phyloP scores from a whole-genome alignment of 2,888 invertebrate genomes.

The Drosophila stalkeri region DNA sequence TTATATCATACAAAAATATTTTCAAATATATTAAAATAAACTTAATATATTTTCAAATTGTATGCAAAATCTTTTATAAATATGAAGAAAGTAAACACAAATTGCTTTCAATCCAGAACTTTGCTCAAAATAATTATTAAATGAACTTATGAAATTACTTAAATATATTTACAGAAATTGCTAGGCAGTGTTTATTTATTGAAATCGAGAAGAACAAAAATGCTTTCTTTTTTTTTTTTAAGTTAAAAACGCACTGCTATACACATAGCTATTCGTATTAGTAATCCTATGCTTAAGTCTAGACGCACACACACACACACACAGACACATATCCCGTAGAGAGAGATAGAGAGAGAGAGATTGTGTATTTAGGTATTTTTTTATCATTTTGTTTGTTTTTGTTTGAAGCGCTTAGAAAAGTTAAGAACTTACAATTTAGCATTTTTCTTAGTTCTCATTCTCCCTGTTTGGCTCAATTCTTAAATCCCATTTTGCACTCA shows the following conservation, averaged over 20 bases:
- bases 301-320: conserved; percentile 39
- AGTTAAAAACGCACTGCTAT: conserved; percentile 34
- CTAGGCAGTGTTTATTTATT: conserved; percentile 40
- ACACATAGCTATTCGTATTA: conserved; percentile 43
- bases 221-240: neutral
- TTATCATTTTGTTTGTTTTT: conserved; percentile 16
- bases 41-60: neutral
- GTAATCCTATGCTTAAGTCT: conserved; percentile 36
- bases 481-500: conserved; percentile 21
- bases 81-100: neutral
- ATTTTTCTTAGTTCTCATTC: conserved; percentile 42
- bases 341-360: conserved; percentile 4
- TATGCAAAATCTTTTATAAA: neutral
- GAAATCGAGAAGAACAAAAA: neutral
- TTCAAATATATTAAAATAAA: too few species aligned
- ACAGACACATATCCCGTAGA: neutral
- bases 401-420: conserved; percentile 72
- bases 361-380: conserved; percentile 2
- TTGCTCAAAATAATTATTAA: neutral
- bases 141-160: conserved; percentile 6
- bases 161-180: conserved; percentile 34
- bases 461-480: conserved; percentile 47
- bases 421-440: conserved; percentile 63
- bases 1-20: neutral
- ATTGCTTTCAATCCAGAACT: too few species aligned